phyloP scores from a whole-genome alignment of 2,888 invertebrate species.

The Synergus itoensis region DNA sequence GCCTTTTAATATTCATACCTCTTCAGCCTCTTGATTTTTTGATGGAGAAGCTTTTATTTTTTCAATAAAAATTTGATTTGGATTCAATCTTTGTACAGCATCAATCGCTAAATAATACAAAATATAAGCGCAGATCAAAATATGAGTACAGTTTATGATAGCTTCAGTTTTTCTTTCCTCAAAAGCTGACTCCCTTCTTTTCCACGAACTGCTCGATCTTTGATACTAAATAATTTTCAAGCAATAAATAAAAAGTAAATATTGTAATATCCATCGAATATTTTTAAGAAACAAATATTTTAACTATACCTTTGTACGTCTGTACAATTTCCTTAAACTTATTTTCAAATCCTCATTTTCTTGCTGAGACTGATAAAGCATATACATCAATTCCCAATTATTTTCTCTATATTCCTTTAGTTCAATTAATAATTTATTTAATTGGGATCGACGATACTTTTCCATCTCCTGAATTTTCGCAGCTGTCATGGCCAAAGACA shows the following conservation, averaged over 20 bases:
- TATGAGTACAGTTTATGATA: background rate
- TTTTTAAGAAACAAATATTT: background rate
- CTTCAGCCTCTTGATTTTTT: background rate
- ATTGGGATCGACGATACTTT: background rate
- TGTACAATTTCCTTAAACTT: background rate
- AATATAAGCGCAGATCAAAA: background rate
- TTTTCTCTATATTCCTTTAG: background rate
- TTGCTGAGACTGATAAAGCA: background rate
- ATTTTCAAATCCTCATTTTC: background rate
- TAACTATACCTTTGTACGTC: background rate
- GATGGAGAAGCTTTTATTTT: background rate
- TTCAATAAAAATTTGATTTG: background rate
- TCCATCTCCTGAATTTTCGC: background rate
- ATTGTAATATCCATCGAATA: background rate
- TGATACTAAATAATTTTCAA: background rate
- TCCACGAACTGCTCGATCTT: background rate
- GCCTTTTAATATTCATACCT: background rate
- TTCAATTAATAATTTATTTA: background rate
- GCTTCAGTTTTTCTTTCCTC: background rate
- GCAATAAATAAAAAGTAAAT: background rate
- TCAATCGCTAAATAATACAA: background rate
- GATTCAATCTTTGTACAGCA: background rate
- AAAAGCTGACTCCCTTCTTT: background rate
- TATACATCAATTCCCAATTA: constrained; percentile 11
- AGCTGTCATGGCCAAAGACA: background rate